Evolutionary conservation across 2,888 invertebrate genomes (phyloP).

Genomic region (Anthrax anthrax): DNA sequence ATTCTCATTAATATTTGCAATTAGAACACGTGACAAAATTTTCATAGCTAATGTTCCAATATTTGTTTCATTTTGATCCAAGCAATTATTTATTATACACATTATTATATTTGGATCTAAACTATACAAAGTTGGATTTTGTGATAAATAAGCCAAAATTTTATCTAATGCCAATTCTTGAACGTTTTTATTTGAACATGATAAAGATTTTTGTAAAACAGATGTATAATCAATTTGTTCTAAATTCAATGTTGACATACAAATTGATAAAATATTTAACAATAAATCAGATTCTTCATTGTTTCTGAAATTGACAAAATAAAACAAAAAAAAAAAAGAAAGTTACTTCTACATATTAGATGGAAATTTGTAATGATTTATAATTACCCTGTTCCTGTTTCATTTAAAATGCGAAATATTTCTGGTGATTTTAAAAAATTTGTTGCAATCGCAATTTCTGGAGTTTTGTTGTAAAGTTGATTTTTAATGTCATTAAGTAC

Average conservation of each 20-base stretch:
- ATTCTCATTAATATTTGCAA: conserved; percentile 16
- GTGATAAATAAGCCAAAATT: conserved; percentile 32
- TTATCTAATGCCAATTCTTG: conserved; percentile 49
- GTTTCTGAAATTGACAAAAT: background rate
- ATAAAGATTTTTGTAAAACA: conserved; percentile 45
- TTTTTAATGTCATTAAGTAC: conserved; percentile 36
- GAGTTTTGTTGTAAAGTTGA: conserved; percentile 29
- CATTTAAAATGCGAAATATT: conserved; percentile 50
- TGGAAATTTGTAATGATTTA: conserved; percentile 22
- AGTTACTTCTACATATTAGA: too few relatives aligned
- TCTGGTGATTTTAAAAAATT: conserved; percentile 39
- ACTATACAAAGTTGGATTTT: conserved; percentile 7
- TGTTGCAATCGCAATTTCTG: conserved; percentile 32
- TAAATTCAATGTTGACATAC: conserved; percentile 47
- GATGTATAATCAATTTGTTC: conserved; percentile 45
- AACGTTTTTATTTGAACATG: conserved; percentile 47
- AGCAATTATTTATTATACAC: conserved; percentile 20
- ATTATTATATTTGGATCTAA: conserved; percentile 8
- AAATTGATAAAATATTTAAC: conserved; percentile 48
- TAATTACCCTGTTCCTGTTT: conserved; percentile 30
- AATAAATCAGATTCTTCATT: conserved; percentile 47
- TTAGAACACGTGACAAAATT: conserved; percentile 20
- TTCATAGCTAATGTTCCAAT: conserved; percentile 20
- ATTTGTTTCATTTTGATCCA: conserved; percentile 20
- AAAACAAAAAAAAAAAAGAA: too few relatives aligned